Base-by-base conservation (phyloP, 2,888 invertebrate species). In the Cenopis cana region DNA sequence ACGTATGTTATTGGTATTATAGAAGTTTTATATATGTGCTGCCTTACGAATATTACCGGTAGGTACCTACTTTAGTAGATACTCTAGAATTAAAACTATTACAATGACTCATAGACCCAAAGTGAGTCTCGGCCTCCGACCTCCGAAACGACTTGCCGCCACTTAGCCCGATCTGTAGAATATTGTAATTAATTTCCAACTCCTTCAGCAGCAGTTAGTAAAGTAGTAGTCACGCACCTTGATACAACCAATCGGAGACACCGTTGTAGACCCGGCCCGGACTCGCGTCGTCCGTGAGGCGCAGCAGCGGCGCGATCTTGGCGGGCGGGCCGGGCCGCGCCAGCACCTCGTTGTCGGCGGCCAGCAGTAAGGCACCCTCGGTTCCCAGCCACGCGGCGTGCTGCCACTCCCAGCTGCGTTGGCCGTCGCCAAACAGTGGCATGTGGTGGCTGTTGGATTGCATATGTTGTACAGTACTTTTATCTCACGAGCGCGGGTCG, bases 191-290 rank as follows among this genome's bases (percentile, higher is more conserved):
- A 4, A 24, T 24, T 24, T 24, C 24, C 24, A 24, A 24, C 1
- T 4, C 24, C 24, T 24, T 24, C 24, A 4, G 24, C 24, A 24
- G 24, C 24, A 3, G 24, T 24, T 24, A 24, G 24, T 24, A 1
- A 24, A 24, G 24, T 36, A 12, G n/a, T 6, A 14, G 14, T 20
- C 0, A 59, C 56, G n/a, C 56, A 97, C 98, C 98, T 95, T 99
- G 99, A 92, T 99, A 99, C 36, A 99, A 93, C 98, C 99, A 99
- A 88, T 99, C 99, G 18, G 98, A 97, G 41, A 99, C 95, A 68
- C 98, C 99, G 88, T 99, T 98, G 93, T 97, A 98, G 70, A 98
- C 94, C 69, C 96, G 91, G 70, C 97, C 97, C n/a, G 97, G 96
- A 76, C 95, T 90, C 41, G 97, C 97, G 64, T 96, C 96, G 83